Evolutionary conservation across 2,888 invertebrate genomes (phyloP), one percentile per base, ranked within the genome.

Genomic region (Lasioglossum pauxillum): DNA sequence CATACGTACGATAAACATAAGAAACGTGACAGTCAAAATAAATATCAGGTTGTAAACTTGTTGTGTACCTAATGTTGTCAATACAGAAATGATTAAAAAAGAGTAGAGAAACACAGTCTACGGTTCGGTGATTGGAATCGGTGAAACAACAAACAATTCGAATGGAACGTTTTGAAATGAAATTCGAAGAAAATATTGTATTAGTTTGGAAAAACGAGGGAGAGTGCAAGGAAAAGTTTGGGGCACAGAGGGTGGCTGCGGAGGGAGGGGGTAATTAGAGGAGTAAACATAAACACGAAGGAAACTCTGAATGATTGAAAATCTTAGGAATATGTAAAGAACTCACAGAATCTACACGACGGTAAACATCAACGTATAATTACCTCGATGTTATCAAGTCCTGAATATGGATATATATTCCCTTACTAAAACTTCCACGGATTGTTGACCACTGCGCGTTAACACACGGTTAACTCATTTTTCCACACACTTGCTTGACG

Each of bases 221-320:
- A 89, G 85, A 87, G 53, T 71, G 10, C 76, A 60, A 78, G 77
- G 69, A 85, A 79, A 84, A 76, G 78, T 83, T 44, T 71, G 53
- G 74, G 64, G 85, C 75, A 84, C 76, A 80, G 81, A 84, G 86
- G 85, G 84, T 78, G 79, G 78, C 79, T 77, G 67, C 71, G 75
- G 85, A 87, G 88, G 88, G 90, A 90, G 91, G 92, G 90, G 92
- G 90, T 89, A 92, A 93, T 93, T 93, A 91, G 92, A 90, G 92
- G 92, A 91, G 94, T 94, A 94, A 94, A 94, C 94, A 94, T 94
- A 94, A 94, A 94, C 94, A 94, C 91, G 92, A 90, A 91, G 85
- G 90, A 89, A 90, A 89, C 84, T 89, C 89, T 83, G 78, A 73
- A 46, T 80, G 49, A 38, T 27, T 64, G 57, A 23, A 81, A 80